Evolutionary conservation across 1,140 invertebrate genomes (phyloP), one percentile per base, ranked within the genome.

Genomic region (Drosophila carrolli): DNA sequence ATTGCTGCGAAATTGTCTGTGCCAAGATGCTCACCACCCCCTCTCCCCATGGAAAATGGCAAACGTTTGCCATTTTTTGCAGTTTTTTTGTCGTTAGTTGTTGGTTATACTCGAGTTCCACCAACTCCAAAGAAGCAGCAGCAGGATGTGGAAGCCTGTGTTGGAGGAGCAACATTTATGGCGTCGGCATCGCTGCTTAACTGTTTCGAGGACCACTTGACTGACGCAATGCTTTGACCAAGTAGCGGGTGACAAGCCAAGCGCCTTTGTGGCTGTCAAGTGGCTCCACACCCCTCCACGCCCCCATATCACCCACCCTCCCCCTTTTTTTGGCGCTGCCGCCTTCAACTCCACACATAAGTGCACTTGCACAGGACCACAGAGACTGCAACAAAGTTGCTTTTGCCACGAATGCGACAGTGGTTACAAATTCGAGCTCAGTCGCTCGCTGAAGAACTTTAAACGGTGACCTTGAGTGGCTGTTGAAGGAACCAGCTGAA

Each of bases 181-280:
- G 83, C 84, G 77, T 75, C 84, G 68, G 80, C 78, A 73, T 72
- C 83, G 83, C 71, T 88, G 65, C 82, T 88, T 86, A 83, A 88
- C 82, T 86, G 83, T 81, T 73, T 78, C 57, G 68, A 88, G 83
- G 72, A 68, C 72, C 80, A 78, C 79, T 86, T 79, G 84, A 68
- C 84, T 76, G 84, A 77, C 76, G 83, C 76, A 88, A 74, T 72
- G 83, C 83, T 85, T 86, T 86, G 83, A 86, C 84, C 84, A 88
- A 89, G 83, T 80, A 62, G 62, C 79, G 79, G 75, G 84, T 83
- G 83, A 86, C 83, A 86, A 86, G 79, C 84, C 84, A 76, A 81
- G 72, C 83, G 83, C 79, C 65, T 86, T 86, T 86, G 84, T 86
- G 83, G 84, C 83, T 80, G 84, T 80, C 83, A 83, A 88, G 83